Conservation (phyloP, 2,113 vertebrate genomes). For the Poeciliopsis retropinna region DNA sequence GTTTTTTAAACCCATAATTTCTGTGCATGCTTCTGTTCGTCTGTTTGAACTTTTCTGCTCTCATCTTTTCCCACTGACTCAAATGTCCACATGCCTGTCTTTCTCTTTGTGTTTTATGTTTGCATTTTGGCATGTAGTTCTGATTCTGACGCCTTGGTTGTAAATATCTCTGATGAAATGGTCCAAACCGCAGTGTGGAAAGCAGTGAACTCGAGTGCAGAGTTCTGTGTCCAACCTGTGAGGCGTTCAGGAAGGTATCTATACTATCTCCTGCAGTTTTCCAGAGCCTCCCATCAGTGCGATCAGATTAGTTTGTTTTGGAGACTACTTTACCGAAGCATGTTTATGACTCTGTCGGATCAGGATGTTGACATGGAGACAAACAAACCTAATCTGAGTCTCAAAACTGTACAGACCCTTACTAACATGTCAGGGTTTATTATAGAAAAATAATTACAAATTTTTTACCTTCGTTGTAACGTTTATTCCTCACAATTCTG, state of each 20-base stretch:
- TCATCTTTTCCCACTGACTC: slow-evolving; percentile 21
- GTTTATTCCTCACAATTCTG: neutral
- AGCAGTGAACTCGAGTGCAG: slow-evolving; percentile 86
- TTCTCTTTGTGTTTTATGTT: slow-evolving; percentile 48
- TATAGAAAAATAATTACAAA: neutral
- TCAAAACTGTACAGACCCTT: neutral
- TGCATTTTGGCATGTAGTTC: slow-evolving; percentile 84
- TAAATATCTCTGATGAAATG: slow-evolving; percentile 96
- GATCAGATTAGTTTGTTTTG: neutral
- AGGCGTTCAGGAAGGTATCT: slow-evolving; percentile 88
- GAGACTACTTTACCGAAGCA: neutral
- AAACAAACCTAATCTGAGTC: neutral
- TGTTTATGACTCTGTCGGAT: slow-evolving; percentile 2
- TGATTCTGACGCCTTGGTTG: slow-evolving; percentile 84
- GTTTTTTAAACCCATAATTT: slow-evolving; percentile 20
- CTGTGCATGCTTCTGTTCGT: slow-evolving; percentile 43
- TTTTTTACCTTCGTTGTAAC: neutral
- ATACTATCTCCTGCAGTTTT: slow-evolving; percentile 65
- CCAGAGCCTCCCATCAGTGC: slow-evolving; percentile 6
- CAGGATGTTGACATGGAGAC: neutral
- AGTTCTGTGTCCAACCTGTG: slow-evolving; percentile 85
- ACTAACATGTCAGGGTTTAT: neutral
- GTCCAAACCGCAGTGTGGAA: slow-evolving; percentile 90
- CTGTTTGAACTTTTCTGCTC: slow-evolving; percentile 43
- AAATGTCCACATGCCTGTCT: slow-evolving; percentile 44